These are phyloP conservation scores for Troides aeacus DNA, from an alignment of 2,888 invertebrate species.

Conservation along the genomic window DNA sequence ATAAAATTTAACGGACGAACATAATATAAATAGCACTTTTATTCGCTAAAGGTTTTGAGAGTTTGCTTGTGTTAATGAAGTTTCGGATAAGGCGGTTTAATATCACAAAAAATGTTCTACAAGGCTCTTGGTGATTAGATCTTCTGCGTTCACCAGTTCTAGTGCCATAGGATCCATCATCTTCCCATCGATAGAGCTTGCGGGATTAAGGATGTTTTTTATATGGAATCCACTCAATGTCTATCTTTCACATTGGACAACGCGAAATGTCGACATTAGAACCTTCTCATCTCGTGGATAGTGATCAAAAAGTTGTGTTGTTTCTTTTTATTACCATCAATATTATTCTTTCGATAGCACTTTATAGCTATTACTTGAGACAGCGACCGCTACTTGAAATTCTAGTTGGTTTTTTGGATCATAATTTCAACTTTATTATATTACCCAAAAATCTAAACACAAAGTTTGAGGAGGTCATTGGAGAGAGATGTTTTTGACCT, in stretches of 20 bases:
- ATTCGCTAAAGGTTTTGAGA: slow-evolving; percentile 6
- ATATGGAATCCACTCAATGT: background rate
- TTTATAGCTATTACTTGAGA: background rate
- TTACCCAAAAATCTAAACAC: background rate
- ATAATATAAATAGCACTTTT: slow-evolving; percentile 14
- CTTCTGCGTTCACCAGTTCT: slow-evolving; percentile 8
- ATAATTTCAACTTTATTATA: background rate
- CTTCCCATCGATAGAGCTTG: background rate
- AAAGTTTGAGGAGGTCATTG: background rate
- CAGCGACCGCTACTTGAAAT: background rate
- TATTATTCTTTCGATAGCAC: background rate
- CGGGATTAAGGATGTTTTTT: background rate
- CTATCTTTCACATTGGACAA: background rate
- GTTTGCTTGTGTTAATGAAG: slow-evolving; percentile 1
- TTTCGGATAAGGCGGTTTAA: slow-evolving; percentile 6
- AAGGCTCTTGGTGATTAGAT: slow-evolving; percentile 10
- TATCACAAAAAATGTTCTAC: slow-evolving; percentile 15
- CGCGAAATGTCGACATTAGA: background rate
- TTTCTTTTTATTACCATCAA: background rate
- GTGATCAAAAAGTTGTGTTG: background rate
- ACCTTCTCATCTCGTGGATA: background rate
- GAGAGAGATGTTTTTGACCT: too few relatives aligned
- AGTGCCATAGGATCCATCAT: slow-evolving; percentile 1
- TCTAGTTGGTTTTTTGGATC: background rate
- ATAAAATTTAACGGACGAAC: background rate